phyloP scores from a whole-genome alignment of 92 coral and sea anemone species.

The Phenganax marumi region DNA sequence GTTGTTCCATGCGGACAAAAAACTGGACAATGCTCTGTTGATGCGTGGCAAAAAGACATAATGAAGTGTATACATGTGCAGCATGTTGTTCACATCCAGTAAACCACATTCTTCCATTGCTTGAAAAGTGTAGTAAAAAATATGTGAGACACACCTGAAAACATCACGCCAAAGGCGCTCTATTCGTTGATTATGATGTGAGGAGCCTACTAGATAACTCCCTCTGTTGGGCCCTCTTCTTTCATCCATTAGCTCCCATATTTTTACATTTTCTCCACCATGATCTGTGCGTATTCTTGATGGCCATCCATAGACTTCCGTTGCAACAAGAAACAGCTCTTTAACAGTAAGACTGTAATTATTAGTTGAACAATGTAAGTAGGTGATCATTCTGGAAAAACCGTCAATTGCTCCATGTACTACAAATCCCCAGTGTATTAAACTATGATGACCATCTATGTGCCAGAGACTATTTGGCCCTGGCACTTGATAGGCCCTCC shows the following conservation, averaged over 20 bases:
- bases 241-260: constrained; percentile 46
- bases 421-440: constrained; percentile 43
- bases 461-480: constrained; percentile 48
- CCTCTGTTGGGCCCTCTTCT: constrained; percentile 24
- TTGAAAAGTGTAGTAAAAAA: constrained; percentile 39
- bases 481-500: constrained; percentile 41
- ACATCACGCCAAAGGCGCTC: constrained; percentile 44
- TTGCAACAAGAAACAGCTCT: constrained; percentile 19
- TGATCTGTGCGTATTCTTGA: constrained; percentile 33
- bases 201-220: constrained; percentile 37
- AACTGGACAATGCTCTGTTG: constrained; percentile 26
- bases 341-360: constrained; percentile 25
- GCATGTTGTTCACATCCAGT: constrained; percentile 2
- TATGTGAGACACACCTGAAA: constrained; percentile 36
- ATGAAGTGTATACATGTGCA: constrained; percentile 27
- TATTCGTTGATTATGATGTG: constrained; percentile 26
- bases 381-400: constrained; percentile 26
- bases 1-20: constrained; percentile 60
- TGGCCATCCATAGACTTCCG: constrained; percentile 31
- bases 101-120: constrained; percentile 32
- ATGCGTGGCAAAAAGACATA: constrained; percentile 31
- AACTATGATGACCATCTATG: constrained; percentile 42
- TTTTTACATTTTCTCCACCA: constrained; percentile 44
- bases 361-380: constrained; percentile 21
- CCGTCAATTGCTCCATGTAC: constrained; percentile 21